Percentiles rank a stretch among this genome's conserved stretches.
phyloP scores from a whole-genome alignment of 2,888 invertebrate species.

The Hybos culiciformis region DNA sequence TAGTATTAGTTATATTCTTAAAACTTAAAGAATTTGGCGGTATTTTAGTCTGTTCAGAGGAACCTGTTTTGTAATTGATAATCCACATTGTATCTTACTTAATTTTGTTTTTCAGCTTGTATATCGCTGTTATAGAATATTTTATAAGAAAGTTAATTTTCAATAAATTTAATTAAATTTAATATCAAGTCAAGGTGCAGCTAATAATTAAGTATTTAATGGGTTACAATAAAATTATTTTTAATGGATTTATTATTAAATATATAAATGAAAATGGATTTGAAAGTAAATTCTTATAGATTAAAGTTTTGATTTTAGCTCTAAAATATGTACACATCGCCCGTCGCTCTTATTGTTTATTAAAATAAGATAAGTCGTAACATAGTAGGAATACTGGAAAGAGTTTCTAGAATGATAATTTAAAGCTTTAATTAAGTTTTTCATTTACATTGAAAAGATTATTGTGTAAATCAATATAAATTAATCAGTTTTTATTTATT shows the following conservation, averaged over 20 bases:
- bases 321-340: slow-evolving; percentile 65
- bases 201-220: slow-evolving; percentile 48
- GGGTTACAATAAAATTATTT: slow-evolving; percentile 50
- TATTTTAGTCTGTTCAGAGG: slow-evolving; percentile 56
- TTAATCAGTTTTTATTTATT: slow-evolving; percentile 23
- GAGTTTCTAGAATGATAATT: slow-evolving; percentile 50
- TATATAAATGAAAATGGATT: slow-evolving; percentile 46
- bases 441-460: slow-evolving; percentile 53
- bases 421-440: slow-evolving; percentile 46
- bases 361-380: slow-evolving; percentile 65
- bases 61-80: slow-evolving; percentile 56
- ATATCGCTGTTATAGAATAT: neutral
- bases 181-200: slow-evolving; percentile 61
- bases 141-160: slow-evolving; percentile 39
- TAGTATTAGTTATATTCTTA: slow-evolving; percentile 45
- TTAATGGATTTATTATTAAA: slow-evolving; percentile 37
- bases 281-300: slow-evolving; percentile 45
- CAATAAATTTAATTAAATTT: slow-evolving; percentile 34
- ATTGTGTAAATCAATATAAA: slow-evolving; percentile 35
- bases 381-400: slow-evolving; percentile 67
- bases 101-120: slow-evolving; percentile 5
- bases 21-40: slow-evolving; percentile 58
- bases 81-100: slow-evolving; percentile 38
- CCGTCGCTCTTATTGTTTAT: slow-evolving; percentile 53
- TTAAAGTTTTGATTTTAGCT: slow-evolving; percentile 44